phyloP scores from a whole-genome alignment of 2,113 vertebrate genomes.

The Coryphaenoides rupestris region DNA sequence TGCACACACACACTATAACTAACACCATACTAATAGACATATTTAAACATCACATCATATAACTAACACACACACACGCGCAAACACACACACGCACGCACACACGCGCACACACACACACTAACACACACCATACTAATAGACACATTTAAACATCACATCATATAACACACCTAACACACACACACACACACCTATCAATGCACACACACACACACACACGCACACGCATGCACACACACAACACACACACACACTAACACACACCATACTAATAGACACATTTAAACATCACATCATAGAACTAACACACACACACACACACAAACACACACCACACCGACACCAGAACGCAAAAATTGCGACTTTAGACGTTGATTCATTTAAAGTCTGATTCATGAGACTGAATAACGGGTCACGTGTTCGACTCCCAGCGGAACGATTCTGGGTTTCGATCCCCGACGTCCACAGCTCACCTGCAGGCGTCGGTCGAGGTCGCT shows the following conservation, averaged over 20 bases:
- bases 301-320: neutral
- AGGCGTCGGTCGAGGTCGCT: too few relatives aligned
- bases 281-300: too few relatives aligned
- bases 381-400: too few relatives aligned
- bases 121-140: conserved; percentile 10
- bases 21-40: too few relatives aligned
- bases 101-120: conserved; percentile 3
- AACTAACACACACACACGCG: conserved; percentile 5
- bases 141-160: conserved; percentile 5
- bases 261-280: neutral
- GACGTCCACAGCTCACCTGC: too few relatives aligned
- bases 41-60: neutral
- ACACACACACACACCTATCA: too few relatives aligned
- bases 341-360: conserved; percentile 1
- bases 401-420: too few relatives aligned
- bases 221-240: conserved; percentile 15
- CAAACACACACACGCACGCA: conserved; percentile 11
- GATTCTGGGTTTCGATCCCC: too few relatives aligned
- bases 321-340: conserved; percentile 3
- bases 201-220: conserved; percentile 10
- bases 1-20: neutral
- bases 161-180: conserved; percentile 8
- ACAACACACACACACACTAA: neutral
- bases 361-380: too few relatives aligned
- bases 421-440: too few relatives aligned